phyloP scores from a whole-genome alignment of 2,888 invertebrate species.

The Esperia sulphurella region DNA sequence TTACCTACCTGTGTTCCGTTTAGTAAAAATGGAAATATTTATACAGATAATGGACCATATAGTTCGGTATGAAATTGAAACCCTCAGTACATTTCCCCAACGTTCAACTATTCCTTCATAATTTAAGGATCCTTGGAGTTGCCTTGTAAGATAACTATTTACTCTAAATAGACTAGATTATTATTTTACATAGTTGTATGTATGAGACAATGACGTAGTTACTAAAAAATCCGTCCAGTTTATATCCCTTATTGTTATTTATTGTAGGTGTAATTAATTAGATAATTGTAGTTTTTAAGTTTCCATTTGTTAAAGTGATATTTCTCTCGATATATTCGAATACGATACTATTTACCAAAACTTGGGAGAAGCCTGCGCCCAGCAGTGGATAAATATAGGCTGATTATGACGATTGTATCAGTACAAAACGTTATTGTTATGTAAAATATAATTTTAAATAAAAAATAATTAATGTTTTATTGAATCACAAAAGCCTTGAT shows the following conservation, averaged over 20 bases:
- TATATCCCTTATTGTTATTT: conserved; percentile 67
- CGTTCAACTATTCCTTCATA: neutral
- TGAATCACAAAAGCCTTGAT: neutral
- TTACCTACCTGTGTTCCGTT: too few species aligned
- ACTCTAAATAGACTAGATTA: neutral
- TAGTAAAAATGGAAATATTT: too few species aligned
- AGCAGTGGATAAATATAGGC: too few species aligned
- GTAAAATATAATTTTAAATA: too few species aligned
- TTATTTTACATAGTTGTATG: conserved; percentile 2
- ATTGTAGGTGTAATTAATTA: conserved; percentile 47
- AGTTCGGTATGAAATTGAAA: too few species aligned
- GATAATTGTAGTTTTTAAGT: neutral
- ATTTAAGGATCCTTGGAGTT: neutral
- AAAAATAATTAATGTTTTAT: too few species aligned
- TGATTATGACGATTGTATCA: too few species aligned
- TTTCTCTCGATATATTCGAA: conserved; percentile 12
- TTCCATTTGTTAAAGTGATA: conserved; percentile 23
- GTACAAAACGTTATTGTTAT: too few species aligned
- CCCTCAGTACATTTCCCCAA: too few species aligned
- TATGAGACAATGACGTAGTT: conserved; percentile 24
- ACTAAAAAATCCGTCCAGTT: conserved; percentile 58
- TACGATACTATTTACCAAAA: neutral
- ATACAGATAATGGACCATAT: too few species aligned
- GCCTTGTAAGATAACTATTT: conserved; percentile 30
- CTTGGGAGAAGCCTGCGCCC: too few species aligned